Evolutionary conservation across 1,140 invertebrate species (phyloP), one percentile per base, ranked within the genome.

Genomic region (Oryctes rhinoceros): DNA sequence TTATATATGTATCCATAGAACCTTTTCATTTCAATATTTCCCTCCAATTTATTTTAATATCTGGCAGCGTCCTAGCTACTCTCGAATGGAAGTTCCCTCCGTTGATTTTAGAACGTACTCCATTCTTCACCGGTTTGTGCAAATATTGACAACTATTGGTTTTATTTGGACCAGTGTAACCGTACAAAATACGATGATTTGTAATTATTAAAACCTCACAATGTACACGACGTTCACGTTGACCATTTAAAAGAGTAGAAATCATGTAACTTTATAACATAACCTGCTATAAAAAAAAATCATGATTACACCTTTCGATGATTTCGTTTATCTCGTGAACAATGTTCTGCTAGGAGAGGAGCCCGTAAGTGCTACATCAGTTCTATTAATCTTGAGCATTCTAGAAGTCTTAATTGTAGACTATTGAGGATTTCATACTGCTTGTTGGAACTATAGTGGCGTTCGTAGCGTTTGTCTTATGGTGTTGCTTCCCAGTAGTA

Each of bases 401-500:
- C n/a, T 59, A 59, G 39, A 79, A 82, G 53, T 83, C 80, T 78
- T 80, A 76, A 20, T 87, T 87, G 39, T 85, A 91, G 91, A 90
- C 90, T 10, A 90, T 91, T 78, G 91, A 92, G 87, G 91, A 92
- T 86, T 91, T 92, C 78, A 92, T 92, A 79, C 84, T 92, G 47
- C 86, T 92, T 44, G 87, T 92, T 80, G 91, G 91, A n/a, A 92
- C 91, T 13, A 85, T 91, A 80, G 91, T 92, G 76, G 91, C 91
- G 48, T 92, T 92, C 85, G 88, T 92, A 78, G 91, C 91, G 11
- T 92, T 92, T 84, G 89, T 92, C 39, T 84, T 92, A 11, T 92
- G 91, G 91, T 92, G 91, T 84, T 92, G 91, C 84, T 92, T 92
- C 84, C 91, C 91, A 47, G 89, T 91, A 75, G 89, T 90, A 62